Percentiles rank a stretch among this genome's conserved stretches.
phyloP scores from a whole-genome alignment of 1,140 invertebrate genomes.

The Bathynomus jamesi region DNA sequence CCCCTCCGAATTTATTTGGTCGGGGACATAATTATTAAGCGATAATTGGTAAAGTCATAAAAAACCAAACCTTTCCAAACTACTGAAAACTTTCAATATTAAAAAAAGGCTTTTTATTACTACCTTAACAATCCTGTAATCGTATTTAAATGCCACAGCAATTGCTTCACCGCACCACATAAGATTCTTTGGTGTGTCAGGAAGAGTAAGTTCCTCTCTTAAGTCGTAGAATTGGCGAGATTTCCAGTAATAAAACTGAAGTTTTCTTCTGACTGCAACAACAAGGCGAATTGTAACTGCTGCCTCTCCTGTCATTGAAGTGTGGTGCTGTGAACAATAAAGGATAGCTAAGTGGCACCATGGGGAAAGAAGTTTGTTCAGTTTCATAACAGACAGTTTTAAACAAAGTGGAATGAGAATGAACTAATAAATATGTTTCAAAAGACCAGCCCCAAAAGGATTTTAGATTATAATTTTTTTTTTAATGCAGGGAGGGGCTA shows the following conservation, averaged over 20 bases:
- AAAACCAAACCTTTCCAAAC: no score
- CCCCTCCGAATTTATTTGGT: no score
- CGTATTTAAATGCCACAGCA: slow-evolving; percentile 27
- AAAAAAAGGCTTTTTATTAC: no score
- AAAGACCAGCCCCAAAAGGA: no score
- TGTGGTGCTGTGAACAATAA: slow-evolving; percentile 46
- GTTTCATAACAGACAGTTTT: neutral
- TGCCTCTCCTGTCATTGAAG: slow-evolving; percentile 59
- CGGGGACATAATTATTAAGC: no score
- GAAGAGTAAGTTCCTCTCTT: slow-evolving; percentile 63
- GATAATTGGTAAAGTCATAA: no score
- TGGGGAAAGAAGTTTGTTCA: neutral
- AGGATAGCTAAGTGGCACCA: neutral
- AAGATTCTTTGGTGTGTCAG: slow-evolving; percentile 73
- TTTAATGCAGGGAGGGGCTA: no score
- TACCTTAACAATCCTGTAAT: slow-evolving; percentile 30
- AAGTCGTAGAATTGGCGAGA: slow-evolving; percentile 70
- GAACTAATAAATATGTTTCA: no score
- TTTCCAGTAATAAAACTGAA: slow-evolving; percentile 86
- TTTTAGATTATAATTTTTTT: no score
- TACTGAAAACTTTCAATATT: no score
- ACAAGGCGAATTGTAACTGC: slow-evolving; percentile 70
- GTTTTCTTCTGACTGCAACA: slow-evolving; percentile 75
- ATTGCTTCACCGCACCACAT: slow-evolving; percentile 77
- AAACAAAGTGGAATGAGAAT: neutral